Conservation (phyloP, 2,113 vertebrate genomes). For the Psephotus haematonotus region DNA sequence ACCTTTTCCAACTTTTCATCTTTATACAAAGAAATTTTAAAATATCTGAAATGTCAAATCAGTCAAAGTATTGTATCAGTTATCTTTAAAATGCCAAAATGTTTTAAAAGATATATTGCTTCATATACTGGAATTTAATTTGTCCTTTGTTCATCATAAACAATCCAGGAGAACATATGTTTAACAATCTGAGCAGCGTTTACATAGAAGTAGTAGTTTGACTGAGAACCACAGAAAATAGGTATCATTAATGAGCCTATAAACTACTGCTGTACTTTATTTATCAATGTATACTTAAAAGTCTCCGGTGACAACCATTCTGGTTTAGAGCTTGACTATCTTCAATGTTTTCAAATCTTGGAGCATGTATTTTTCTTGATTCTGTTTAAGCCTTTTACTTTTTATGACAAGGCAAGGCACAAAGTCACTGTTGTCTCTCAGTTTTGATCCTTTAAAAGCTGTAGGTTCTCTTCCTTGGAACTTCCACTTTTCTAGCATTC, state of each 20-base stretch:
- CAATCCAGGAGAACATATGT: background rate
- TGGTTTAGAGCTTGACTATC: background rate
- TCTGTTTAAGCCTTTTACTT: background rate
- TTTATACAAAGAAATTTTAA: background rate
- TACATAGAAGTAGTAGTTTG: background rate
- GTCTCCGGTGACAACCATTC: background rate
- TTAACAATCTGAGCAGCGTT: background rate
- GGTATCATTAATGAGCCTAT: background rate
- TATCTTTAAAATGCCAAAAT: background rate
- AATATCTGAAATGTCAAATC: background rate
- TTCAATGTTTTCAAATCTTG: background rate
- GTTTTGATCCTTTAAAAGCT: background rate
- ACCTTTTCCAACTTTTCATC: background rate
- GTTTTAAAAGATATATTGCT: background rate
- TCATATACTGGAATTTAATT: background rate
- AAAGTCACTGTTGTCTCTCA: background rate
- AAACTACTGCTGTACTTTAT: background rate
- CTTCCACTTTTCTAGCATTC: background rate
- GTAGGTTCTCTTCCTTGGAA: background rate
- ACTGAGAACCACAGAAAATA: background rate
- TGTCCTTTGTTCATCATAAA: background rate
- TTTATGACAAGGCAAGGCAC: background rate
- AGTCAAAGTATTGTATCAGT: background rate
- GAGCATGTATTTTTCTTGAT: background rate
- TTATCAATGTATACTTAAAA: background rate